These are phyloP conservation scores for Epinotia brunnichana DNA, from an alignment of 2,888 invertebrate species.

Conservation along the genomic window DNA sequence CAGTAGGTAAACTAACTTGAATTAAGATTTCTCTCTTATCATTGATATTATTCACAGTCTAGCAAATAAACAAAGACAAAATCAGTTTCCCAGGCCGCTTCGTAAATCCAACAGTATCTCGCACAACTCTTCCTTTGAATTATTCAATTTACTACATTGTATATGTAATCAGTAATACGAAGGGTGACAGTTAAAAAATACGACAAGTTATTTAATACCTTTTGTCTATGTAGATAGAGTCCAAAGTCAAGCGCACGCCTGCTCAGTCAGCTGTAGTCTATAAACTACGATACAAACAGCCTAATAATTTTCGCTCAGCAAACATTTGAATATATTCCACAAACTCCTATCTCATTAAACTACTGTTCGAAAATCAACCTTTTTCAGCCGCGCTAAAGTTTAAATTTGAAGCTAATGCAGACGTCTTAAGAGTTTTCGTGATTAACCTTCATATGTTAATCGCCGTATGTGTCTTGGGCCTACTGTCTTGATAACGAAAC, in stretches of 20 bases:
- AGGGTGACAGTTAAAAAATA: conserved; percentile 5
- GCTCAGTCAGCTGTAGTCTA: not conserved
- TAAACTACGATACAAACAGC: conserved; percentile 16
- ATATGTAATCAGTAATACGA: conserved; percentile 4
- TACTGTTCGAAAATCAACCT: not conserved
- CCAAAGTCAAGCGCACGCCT: not conserved
- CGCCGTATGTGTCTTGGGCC: conserved; percentile 30
- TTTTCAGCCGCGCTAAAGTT: not conserved
- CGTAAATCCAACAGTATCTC: conserved; percentile 33
- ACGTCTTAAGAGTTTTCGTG: not conserved
- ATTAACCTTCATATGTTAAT: conserved; percentile 39
- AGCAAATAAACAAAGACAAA: conserved; percentile 17
- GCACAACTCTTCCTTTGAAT: conserved; percentile 3
- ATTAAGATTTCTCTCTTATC: conserved; percentile 3
- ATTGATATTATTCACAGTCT: conserved; percentile 4
- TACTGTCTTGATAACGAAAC: conserved; percentile 32
- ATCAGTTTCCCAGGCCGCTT: conserved; percentile 9
- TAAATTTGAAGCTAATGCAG: not conserved
- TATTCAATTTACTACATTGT: conserved; percentile 22
- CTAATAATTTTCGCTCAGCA: conserved; percentile 36
- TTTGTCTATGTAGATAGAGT: not conserved
- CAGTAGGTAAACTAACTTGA: too few species aligned
- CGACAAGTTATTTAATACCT: not conserved
- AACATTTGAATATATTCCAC: conserved; percentile 5
- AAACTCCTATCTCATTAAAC: not conserved